A percentile compares a stretch with the other conserved stretches of the same genome.
Evolutionary conservation across 2,113 vertebrate species (phyloP).

Genomic region (Eidolon helvum): DNA sequence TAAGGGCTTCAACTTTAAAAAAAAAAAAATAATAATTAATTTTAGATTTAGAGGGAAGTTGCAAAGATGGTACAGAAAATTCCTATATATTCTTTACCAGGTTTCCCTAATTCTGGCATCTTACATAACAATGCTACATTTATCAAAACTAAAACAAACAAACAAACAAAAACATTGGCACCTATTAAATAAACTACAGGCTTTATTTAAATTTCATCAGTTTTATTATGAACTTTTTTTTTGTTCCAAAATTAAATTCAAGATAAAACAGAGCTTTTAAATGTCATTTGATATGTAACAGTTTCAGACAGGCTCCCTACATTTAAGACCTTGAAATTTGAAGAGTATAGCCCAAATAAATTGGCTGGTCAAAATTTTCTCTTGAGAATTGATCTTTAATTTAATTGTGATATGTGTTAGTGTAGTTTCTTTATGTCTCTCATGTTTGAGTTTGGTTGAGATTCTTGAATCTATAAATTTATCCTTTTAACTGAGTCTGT

Average conservation of each 20-base stretch:
- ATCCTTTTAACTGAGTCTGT: neutral
- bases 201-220: neutral
- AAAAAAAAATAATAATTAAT: no score
- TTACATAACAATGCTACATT: neutral
- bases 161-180: neutral
- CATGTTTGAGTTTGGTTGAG: neutral
- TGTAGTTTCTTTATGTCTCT: neutral
- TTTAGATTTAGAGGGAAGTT: neutral
- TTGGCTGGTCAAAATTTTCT: neutral
- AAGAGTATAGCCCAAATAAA: neutral
- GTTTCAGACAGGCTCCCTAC: neutral
- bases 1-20: neutral
- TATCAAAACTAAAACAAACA: neutral
- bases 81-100: neutral
- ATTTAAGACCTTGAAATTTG: neutral
- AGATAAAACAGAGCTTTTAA: neutral
- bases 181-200: neutral
- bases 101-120: neutral
- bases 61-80: neutral
- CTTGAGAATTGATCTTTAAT: neutral
- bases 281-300: neutral
- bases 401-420: neutral
- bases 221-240: neutral
- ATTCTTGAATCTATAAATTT: neutral
- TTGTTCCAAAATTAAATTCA: neutral